Conservation (phyloP, 2,797 vertebrate species). For the Poeciliopsis gracilis region DNA sequence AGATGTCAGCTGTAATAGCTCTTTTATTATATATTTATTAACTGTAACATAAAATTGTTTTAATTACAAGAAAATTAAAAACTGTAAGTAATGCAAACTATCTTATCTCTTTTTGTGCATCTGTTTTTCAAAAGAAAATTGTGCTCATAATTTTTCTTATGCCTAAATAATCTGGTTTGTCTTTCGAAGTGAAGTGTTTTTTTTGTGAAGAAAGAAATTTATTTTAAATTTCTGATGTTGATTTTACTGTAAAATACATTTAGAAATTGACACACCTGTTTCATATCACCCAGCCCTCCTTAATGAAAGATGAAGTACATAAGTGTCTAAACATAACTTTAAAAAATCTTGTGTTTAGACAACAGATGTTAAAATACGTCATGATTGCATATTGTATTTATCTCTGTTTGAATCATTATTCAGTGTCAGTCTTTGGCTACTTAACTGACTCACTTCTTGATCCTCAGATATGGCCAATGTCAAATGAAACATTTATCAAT, state of each 20-base stretch:
- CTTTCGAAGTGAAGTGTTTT: background rate
- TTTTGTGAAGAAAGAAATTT: background rate
- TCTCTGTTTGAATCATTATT: conserved; percentile 42
- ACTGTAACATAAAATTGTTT: background rate
- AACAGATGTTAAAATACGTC: background rate
- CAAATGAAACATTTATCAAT: conserved; percentile 84
- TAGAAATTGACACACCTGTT: background rate
- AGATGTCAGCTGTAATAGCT: background rate
- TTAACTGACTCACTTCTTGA: conserved; percentile 20
- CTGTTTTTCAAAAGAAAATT: background rate
- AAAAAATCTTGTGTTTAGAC: background rate
- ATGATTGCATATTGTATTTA: background rate
- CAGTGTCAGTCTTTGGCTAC: conserved; percentile 35
- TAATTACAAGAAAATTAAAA: background rate
- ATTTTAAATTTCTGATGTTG: background rate
- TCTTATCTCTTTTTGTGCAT: no score
- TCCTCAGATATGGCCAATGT: conserved; percentile 62
- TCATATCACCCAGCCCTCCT: background rate
- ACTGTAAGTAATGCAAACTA: background rate
- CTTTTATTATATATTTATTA: background rate
- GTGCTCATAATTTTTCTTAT: background rate
- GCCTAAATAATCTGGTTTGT: background rate
- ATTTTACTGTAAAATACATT: background rate
- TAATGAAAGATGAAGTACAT: background rate
- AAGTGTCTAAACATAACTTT: background rate